A percentile compares a stretch with the other conserved stretches of the same genome.
These are phyloP conservation scores for Athripsodes cinereus DNA, from an alignment of 2,888 invertebrate species.

Conservation along the genomic window DNA sequence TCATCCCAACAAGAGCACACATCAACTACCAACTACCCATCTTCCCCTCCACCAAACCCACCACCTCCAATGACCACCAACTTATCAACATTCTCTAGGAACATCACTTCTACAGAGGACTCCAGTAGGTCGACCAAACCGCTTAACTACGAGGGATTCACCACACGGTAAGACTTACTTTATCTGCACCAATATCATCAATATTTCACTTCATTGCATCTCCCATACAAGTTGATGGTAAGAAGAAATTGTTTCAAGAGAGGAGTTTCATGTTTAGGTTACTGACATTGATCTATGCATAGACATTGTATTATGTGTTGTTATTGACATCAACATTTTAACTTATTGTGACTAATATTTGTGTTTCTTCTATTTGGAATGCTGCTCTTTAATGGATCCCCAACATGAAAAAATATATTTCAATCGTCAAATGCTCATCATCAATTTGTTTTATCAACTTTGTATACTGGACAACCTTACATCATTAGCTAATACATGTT, in stretches of 20 bases:
- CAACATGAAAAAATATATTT: no score
- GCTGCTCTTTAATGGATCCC: neutral
- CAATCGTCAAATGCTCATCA: no score
- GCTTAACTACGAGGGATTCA: conserved; percentile 59
- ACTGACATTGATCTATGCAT: no score
- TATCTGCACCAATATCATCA: no score
- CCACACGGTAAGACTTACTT: conserved; percentile 50
- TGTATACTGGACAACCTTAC: no score
- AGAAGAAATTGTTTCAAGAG: no score
- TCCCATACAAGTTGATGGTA: no score
- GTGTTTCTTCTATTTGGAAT: conserved; percentile 5
- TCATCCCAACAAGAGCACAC: conserved; percentile 28
- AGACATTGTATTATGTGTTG: neutral
- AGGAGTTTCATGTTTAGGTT: no score
- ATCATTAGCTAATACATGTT: no score
- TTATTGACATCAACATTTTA: neutral
- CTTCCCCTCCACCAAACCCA: conserved; percentile 33
- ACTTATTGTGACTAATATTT: conserved; percentile 1
- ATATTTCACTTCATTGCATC: no score
- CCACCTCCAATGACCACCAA: conserved; percentile 34
- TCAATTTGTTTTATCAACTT: no score
- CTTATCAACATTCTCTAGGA: conserved; percentile 24
- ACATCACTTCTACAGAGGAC: conserved; percentile 26
- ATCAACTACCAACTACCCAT: conserved; percentile 30
- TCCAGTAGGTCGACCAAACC: conserved; percentile 15